Base-by-base conservation (phyloP, 2,113 vertebrate genomes). In the Phoxinus phoxinus region DNA sequence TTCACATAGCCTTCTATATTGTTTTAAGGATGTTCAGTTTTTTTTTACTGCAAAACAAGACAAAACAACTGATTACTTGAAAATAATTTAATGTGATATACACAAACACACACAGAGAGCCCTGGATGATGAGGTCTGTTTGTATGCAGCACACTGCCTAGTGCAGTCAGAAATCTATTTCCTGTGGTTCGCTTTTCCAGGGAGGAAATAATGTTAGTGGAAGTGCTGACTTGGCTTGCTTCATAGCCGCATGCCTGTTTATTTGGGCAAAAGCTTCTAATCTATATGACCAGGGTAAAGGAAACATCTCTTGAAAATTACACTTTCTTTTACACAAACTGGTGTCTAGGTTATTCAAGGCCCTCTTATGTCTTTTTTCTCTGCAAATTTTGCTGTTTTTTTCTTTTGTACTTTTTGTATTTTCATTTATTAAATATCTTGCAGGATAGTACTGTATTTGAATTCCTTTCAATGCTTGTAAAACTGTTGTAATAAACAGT, bases 141-240 rank as follows among this genome's bases (percentile, higher is more conserved):
- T 84, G 76, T 84, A 87, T 84, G 75, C 83, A n/a, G 12, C 41
- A 53, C 56, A 56, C 30, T 53, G 27, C 11, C 65, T 74, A 37
- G 81, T 51, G 51, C 44, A 84, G 46, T 51, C 61, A 44, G 61
- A 71, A 83, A 83, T 83, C 81, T 77, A 83, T 86, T 84, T 84
- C 75, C 83, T 65, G 86, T 23, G 69, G 73, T 78, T 41, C 21
- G 19, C 27, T 65, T 72, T 75, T 48, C 27, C 69, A 32, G 85
- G 73, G 78, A 83, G n/a, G 56, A 63, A 73, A 75, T 74, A 23
- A 51, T 61, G 69, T 61, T 56, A 59, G 67, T 23, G 79, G 71
- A 82, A 56, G 27, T 25, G 78, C 85, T 82, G 79, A 86, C 67
- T 81, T 48, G 13, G 78, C 67, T 17, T n/a, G n/a, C 58, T 19